These are phyloP conservation scores for Papilio protenor DNA, from an alignment of 2,888 invertebrate species.

Conservation along the genomic window DNA sequence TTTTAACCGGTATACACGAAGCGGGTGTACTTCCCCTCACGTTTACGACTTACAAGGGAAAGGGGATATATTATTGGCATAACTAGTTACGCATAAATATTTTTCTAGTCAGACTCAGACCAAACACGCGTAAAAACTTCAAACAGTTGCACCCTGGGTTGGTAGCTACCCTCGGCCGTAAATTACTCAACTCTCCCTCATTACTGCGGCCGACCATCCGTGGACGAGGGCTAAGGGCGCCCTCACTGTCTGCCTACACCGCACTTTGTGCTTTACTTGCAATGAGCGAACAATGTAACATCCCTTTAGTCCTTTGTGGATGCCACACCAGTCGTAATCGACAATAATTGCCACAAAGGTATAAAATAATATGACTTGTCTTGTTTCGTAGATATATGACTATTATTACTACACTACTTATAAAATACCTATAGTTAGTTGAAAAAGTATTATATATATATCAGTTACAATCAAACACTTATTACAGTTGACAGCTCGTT, in stretches of 20 bases:
- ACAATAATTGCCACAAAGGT: constrained; percentile 6
- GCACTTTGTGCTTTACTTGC: constrained; percentile 45
- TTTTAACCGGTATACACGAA: constrained; percentile 21
- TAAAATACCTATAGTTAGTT: too few relatives aligned
- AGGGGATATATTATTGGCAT: constrained; percentile 31
- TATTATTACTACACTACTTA: neutral
- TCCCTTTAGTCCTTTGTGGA: constrained; percentile 26
- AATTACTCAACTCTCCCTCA: constrained; percentile 80
- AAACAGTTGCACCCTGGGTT: constrained; percentile 75
- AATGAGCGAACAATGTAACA: constrained; percentile 27
- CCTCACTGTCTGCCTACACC: constrained; percentile 46
- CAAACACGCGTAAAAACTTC: constrained; percentile 79
- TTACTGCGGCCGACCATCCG: constrained; percentile 76
- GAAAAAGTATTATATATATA: too few relatives aligned
- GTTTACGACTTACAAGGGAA: constrained; percentile 13
- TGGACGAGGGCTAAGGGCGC: constrained; percentile 57
- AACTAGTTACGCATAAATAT: constrained; percentile 43
- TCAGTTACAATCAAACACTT: too few relatives aligned
- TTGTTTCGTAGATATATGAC: neutral
- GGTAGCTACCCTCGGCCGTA: constrained; percentile 67
- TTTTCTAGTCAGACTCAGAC: constrained; percentile 54
- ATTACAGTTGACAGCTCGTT: too few relatives aligned
- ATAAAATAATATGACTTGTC: constrained; percentile 12
- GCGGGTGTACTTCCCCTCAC: neutral
- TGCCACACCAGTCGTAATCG: constrained; percentile 20